Evolutionary conservation across 2,113 vertebrate genomes (phyloP).

Genomic region (Spizaetus ornatus): DNA sequence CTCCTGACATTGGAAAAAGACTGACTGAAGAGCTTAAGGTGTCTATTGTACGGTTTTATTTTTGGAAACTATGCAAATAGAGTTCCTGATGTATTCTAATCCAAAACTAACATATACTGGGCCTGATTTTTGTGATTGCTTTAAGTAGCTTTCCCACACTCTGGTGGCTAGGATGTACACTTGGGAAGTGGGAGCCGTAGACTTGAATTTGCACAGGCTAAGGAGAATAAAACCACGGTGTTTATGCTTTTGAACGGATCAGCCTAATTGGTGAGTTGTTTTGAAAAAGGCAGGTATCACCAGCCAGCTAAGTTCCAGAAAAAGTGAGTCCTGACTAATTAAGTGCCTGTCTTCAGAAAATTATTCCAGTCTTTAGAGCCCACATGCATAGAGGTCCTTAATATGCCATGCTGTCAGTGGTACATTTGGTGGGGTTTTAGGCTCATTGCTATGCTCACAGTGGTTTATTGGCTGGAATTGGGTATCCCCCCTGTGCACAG

Average conservation of each 20-base stretch:
- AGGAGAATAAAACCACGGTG: neutral
- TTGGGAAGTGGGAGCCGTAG: neutral
- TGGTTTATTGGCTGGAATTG: neutral
- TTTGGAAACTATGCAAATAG: neutral
- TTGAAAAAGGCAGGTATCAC: neutral
- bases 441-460: neutral
- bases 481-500: neutral
- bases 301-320: neutral
- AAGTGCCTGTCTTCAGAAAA: neutral
- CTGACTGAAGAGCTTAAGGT: neutral
- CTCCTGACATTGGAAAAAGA: neutral
- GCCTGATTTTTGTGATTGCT: neutral
- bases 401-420: neutral
- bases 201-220: neutral
- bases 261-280: neutral
- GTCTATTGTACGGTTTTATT: neutral
- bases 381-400: neutral
- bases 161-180: neutral
- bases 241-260: neutral
- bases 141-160: neutral
- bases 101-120: neutral
- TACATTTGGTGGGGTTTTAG: neutral
- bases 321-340: neutral
- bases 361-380: neutral
- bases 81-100: neutral